A percentile compares a stretch with the other conserved stretches of the same genome.
phyloP scores from a whole-genome alignment of 2,797 vertebrate genomes.

The Philypnodon macrostomus region DNA sequence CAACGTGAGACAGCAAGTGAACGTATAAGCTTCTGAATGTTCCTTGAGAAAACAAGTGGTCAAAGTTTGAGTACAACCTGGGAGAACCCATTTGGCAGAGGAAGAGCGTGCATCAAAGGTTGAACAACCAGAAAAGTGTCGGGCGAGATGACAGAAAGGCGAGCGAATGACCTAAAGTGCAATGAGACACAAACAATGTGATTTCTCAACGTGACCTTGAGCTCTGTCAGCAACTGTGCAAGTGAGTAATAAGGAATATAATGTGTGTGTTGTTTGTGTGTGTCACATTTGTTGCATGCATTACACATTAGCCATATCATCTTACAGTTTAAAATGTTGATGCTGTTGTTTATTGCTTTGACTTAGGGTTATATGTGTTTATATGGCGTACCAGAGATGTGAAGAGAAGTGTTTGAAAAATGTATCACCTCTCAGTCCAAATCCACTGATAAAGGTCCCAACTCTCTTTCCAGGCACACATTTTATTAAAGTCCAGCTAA shows the following conservation, averaged over 20 bases:
- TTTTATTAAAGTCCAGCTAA: slow-evolving; percentile 34
- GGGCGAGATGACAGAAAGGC: slow-evolving; percentile 46
- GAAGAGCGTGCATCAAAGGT: slow-evolving; percentile 7
- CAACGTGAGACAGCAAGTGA: slow-evolving; percentile 50
- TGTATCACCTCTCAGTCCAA: background rate
- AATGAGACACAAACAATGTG: slow-evolving; percentile 53
- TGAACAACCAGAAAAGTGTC: slow-evolving; percentile 20
- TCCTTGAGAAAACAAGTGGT: slow-evolving; percentile 45
- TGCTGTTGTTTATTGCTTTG: background rate
- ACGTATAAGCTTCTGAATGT: slow-evolving; percentile 38
- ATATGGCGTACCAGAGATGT: no score
- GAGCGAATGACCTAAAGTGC: slow-evolving; percentile 36
- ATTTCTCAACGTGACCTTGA: slow-evolving; percentile 44
- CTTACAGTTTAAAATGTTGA: background rate
- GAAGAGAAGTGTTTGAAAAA: no score
- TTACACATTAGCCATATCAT: background rate
- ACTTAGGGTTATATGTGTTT: background rate
- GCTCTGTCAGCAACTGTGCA: slow-evolving; percentile 39
- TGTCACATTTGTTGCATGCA: background rate
- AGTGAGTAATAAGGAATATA: slow-evolving; percentile 57
- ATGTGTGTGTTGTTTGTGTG: slow-evolving; percentile 3
- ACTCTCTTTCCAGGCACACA: slow-evolving; percentile 47
- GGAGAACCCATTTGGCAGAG: slow-evolving; percentile 15
- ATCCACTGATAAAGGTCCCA: slow-evolving; percentile 28
- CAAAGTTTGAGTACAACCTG: slow-evolving; percentile 16